Percentiles rank a stretch among this genome's conserved stretches.
These are phyloP conservation scores for Leptinotarsa haldemani DNA, from an alignment of 2,888 invertebrate genomes.

Conservation along the genomic window DNA sequence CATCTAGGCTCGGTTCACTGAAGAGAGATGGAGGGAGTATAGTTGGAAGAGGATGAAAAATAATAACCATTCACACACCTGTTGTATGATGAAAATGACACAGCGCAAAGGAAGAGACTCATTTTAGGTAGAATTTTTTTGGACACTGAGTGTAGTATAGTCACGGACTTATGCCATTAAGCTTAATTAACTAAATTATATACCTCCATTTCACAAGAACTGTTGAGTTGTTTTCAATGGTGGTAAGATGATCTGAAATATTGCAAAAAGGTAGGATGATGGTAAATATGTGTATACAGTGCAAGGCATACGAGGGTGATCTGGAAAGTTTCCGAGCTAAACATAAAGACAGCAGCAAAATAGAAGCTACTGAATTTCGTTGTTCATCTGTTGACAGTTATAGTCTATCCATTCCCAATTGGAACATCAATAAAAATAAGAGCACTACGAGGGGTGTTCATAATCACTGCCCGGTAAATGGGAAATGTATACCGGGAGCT, in stretches of 20 bases:
- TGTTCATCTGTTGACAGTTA: no score
- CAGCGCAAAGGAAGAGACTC: slow-evolving; percentile 62
- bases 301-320: not conserved
- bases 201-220: slow-evolving; percentile 64
- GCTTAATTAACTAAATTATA: slow-evolving; percentile 66
- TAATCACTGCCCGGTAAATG: no score
- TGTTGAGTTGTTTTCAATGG: slow-evolving; percentile 53
- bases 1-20: slow-evolving; percentile 27
- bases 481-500: no score
- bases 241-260: slow-evolving; percentile 10
- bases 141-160: slow-evolving; percentile 57
- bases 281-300: no score
- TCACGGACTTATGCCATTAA: slow-evolving; percentile 65
- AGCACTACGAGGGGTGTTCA: no score
- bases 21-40: not conserved
- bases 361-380: no score
- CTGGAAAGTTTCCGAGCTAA: no score
- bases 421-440: no score
- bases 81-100: slow-evolving; percentile 63
- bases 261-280: not conserved
- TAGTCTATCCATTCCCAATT: no score
- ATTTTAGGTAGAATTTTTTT: slow-evolving; percentile 59
- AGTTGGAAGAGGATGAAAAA: slow-evolving; percentile 41
- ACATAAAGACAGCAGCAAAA: no score
- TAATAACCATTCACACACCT: slow-evolving; percentile 57